These are phyloP conservation scores for Epistrophe grossulariae DNA, from an alignment of 2,888 invertebrate genomes.

Conservation along the genomic window DNA sequence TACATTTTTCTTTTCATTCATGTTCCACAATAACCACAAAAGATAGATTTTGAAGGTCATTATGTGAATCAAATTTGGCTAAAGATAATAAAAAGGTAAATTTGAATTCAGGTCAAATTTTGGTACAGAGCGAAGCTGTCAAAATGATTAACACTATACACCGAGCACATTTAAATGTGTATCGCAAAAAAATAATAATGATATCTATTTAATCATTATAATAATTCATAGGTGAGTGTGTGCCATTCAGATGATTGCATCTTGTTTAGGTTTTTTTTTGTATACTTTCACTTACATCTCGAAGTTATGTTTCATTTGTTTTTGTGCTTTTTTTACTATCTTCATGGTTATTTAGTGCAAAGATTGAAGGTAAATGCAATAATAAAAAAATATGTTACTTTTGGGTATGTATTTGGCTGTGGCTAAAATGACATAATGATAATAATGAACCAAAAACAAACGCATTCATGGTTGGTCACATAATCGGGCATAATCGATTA, in stretches of 20 bases:
- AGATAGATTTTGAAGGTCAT: slow-evolving; percentile 19
- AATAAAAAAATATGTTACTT: slow-evolving; percentile 40
- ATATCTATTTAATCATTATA: slow-evolving; percentile 7
- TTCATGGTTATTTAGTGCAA: slow-evolving; percentile 17
- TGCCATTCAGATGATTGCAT: slow-evolving; percentile 14
- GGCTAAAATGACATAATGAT: slow-evolving; percentile 52
- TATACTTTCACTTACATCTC: slow-evolving; percentile 30
- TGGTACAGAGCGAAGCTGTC: slow-evolving; percentile 1
- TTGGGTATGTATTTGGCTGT: slow-evolving; percentile 7
- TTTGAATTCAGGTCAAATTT: slow-evolving; percentile 30
- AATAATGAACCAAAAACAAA: slow-evolving; percentile 46
- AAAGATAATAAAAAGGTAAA: neutral
- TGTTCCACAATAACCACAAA: neutral
- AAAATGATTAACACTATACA: slow-evolving; percentile 2
- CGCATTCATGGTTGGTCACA: slow-evolving; percentile 34
- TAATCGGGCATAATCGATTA: slow-evolving; percentile 26
- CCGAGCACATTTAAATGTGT: neutral
- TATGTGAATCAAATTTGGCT: neutral
- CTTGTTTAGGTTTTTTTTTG: neutral
- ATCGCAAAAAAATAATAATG: slow-evolving; percentile 10
- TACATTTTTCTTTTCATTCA: neutral
- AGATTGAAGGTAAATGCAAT: slow-evolving; percentile 48
- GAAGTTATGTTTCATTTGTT: neutral
- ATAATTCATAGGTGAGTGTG: slow-evolving; percentile 3
- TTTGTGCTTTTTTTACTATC: neutral